Conservation (phyloP, 2,797 vertebrate species). For the Eulemur mongoz region DNA sequence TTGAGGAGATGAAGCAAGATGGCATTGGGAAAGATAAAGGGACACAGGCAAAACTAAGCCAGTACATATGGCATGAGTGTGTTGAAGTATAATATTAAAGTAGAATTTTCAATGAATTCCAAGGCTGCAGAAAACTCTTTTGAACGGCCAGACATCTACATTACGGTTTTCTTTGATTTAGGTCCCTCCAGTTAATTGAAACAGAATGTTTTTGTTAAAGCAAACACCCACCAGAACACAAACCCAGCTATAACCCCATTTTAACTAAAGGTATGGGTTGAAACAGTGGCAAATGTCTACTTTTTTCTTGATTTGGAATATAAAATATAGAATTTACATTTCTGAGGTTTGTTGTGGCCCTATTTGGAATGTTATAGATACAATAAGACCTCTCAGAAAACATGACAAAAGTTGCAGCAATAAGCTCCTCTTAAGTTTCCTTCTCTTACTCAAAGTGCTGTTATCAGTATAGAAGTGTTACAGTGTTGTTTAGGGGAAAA, state of each 20-base stretch:
- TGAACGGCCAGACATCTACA: not conserved
- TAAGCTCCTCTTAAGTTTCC: not conserved
- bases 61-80: not conserved
- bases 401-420: not conserved
- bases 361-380: not conserved
- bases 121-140: not conserved
- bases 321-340: not conserved
- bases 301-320: not conserved
- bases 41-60: not conserved
- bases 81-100: not conserved
- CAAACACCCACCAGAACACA: not conserved
- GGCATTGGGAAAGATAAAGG: not conserved
- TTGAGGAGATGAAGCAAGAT: slow-evolving; percentile 21
- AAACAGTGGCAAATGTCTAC: not conserved
- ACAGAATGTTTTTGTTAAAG: slow-evolving; percentile 32
- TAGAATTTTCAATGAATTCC: not conserved
- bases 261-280: slow-evolving; percentile 9
- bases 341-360: not conserved
- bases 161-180: not conserved
- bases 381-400: not conserved
- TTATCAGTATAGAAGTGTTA: not conserved
- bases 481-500: not conserved
- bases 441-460: not conserved
- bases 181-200: not conserved
- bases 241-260: not conserved